phyloP scores from a whole-genome alignment of 2,797 vertebrate genomes.

The Muraenolepis orangiensis region DNA sequence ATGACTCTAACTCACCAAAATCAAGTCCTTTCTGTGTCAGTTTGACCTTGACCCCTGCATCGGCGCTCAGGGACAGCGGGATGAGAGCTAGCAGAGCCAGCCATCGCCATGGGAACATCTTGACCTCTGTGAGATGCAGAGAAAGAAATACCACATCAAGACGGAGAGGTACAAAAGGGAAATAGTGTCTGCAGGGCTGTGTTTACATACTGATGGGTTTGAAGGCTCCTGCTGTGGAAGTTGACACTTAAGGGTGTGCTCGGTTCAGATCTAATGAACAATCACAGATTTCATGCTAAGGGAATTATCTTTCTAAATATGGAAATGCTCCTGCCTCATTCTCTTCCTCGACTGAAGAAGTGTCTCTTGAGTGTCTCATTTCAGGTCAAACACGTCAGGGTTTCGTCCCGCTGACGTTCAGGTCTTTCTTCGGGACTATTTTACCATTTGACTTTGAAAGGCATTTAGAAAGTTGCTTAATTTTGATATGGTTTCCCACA shows the following conservation, averaged over 20 bases:
- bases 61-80: slow-evolving; percentile 33
- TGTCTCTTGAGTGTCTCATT: too few species aligned
- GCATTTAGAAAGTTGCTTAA: not conserved
- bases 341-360: too few species aligned
- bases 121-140: slow-evolving; percentile 33
- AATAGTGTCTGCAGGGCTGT: not conserved
- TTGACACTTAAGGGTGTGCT: too few species aligned
- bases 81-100: slow-evolving; percentile 53
- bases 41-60: slow-evolving; percentile 69
- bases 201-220: not conserved
- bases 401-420: not conserved
- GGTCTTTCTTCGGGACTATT: slow-evolving; percentile 1
- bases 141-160: not conserved
- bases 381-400: too few species aligned
- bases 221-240: not conserved
- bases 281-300: not conserved
- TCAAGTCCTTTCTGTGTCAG: slow-evolving; percentile 74
- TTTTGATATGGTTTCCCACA: not conserved
- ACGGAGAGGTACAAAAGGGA: not conserved
- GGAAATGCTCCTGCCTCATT: not conserved
- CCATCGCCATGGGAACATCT: slow-evolving; percentile 53
- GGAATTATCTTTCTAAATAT: not conserved
- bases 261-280: not conserved
- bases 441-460: not conserved
- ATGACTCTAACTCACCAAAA: slow-evolving; percentile 62